Conservation (phyloP, 2,113 vertebrate species). For the Aphelocoma coerulescens region DNA sequence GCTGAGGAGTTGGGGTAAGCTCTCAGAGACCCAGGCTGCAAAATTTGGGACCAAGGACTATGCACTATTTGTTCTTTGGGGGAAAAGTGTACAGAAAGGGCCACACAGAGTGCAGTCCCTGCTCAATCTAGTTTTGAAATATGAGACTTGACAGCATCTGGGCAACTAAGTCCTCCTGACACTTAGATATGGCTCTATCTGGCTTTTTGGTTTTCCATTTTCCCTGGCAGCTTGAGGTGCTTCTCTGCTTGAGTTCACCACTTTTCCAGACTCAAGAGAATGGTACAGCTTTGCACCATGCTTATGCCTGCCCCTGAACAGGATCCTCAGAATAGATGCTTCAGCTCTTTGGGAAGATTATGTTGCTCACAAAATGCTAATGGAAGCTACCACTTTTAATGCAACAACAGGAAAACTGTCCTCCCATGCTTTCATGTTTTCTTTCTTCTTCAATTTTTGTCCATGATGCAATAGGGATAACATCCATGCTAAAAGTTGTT, state of each 20-base stretch:
- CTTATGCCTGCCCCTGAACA: neutral
- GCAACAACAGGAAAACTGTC: neutral
- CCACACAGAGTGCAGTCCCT: neutral
- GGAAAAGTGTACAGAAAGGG: neutral
- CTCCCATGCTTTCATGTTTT: neutral
- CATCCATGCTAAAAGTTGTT: neutral
- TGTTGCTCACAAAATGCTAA: neutral
- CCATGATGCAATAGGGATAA: neutral
- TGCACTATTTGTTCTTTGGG: neutral
- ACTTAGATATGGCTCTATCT: neutral
- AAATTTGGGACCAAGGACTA: neutral
- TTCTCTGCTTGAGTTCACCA: neutral
- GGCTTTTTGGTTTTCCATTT: neutral
- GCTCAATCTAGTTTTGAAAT: neutral
- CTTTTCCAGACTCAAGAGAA: neutral
- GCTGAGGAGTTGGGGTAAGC: neutral
- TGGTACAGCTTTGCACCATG: neutral
- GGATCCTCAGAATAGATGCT: neutral
- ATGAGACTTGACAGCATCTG: neutral
- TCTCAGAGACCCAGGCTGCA: neutral
- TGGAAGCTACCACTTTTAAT: neutral
- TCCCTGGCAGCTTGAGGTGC: neutral
- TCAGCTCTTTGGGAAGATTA: neutral
- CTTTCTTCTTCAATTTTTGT: neutral
- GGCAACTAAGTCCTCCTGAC: neutral